Percentiles rank a stretch among this genome's conserved stretches.
phyloP scores from a whole-genome alignment of 2,888 invertebrate species.

The Pristionchus maxplancki region DNA sequence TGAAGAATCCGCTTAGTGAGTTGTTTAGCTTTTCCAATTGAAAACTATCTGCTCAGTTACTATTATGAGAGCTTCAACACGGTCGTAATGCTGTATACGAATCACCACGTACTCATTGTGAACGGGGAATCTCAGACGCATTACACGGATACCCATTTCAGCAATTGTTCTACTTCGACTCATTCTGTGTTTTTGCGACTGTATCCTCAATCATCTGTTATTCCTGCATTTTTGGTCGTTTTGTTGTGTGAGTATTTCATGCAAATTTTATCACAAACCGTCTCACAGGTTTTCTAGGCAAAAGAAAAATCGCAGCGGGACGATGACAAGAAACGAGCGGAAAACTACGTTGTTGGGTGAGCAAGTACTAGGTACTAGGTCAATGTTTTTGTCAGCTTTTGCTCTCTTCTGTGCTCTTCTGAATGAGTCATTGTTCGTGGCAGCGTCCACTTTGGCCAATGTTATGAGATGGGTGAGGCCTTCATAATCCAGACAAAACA shows the following conservation, averaged over 20 bases:
- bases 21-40: background rate
- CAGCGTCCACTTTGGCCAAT: background rate
- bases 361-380: background rate
- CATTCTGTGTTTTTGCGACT: background rate
- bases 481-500: too few relatives aligned
- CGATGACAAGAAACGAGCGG: background rate
- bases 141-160: background rate
- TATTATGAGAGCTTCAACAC: background rate
- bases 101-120: conserved; percentile 3
- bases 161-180: conserved; percentile 4
- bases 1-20: background rate
- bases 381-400: background rate
- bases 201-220: background rate
- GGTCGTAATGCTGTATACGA: background rate
- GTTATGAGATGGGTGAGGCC: background rate
- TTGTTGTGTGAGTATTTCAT: background rate
- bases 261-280: background rate
- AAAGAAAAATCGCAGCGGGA: background rate
- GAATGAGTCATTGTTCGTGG: background rate
- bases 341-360: background rate
- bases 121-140: background rate
- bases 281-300: background rate
- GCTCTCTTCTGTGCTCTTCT: background rate
- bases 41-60: background rate
- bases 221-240: background rate